Conservation (phyloP, 2,113 vertebrate genomes). For the Aepyceros melampus region DNA sequence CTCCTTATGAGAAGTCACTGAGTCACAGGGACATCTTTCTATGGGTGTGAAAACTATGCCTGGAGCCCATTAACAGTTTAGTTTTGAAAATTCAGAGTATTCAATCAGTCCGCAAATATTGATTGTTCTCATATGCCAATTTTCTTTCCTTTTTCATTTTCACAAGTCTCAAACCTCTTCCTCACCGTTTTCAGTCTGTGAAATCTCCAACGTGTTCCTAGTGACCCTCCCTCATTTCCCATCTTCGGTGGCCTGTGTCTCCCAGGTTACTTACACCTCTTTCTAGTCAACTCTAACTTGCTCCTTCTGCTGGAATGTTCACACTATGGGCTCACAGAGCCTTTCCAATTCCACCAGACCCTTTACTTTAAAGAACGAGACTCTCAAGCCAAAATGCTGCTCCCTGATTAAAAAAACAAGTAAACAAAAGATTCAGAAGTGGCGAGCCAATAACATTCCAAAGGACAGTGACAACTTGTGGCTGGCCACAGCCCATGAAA, state of each 20-base stretch:
- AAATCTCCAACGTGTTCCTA: background rate
- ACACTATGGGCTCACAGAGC: background rate
- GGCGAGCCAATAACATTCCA: background rate
- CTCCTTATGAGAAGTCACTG: background rate
- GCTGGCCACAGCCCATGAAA: background rate
- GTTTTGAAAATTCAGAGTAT: background rate
- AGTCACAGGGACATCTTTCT: background rate
- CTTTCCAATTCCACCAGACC: background rate
- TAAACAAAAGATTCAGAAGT: background rate
- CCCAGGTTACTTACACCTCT: background rate
- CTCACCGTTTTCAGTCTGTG: background rate
- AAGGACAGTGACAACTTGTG: background rate
- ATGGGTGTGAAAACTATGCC: background rate
- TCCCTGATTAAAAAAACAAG: background rate
- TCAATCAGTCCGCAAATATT: background rate
- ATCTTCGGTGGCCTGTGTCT: background rate
- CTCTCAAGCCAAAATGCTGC: background rate
- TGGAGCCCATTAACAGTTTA: background rate
- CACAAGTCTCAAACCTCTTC: background rate
- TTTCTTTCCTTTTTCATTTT: background rate
- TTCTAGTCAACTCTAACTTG: background rate
- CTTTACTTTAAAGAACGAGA: background rate
- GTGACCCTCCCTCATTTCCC: background rate
- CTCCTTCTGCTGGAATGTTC: background rate
- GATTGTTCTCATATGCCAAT: background rate